Conservation (phyloP, 2,888 invertebrate genomes). For the Tetranychus truncatus region DNA sequence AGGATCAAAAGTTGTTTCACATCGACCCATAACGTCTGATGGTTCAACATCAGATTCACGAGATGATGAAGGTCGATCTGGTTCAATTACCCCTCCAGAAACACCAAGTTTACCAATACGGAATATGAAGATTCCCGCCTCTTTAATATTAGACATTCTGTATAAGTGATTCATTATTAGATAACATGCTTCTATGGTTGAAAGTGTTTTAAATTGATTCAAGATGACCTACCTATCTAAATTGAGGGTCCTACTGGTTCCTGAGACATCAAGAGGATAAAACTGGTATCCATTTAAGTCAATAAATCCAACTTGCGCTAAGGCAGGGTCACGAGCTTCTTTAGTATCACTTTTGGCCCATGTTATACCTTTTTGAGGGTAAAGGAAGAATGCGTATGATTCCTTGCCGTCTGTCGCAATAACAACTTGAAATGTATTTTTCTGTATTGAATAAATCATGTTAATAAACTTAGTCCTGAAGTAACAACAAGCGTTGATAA, state of each 20-base stretch:
- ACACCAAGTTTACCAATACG: constrained; percentile 49
- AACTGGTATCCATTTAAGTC: constrained; percentile 58
- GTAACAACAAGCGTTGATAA: not conserved
- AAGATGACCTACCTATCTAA: constrained; percentile 47
- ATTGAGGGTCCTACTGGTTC: constrained; percentile 65
- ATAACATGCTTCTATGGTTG: no score
- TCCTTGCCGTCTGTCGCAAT: constrained; percentile 54
- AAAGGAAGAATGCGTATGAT: constrained; percentile 67
- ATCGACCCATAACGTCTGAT: constrained; percentile 18
- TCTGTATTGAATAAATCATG: constrained; percentile 32
- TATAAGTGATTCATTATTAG: constrained; percentile 28
- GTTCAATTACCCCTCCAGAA: constrained; percentile 46
- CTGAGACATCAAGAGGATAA: constrained; percentile 57
- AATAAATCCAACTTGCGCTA: constrained; percentile 75
- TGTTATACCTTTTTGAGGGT: constrained; percentile 67
- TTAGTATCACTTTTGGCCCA: constrained; percentile 69
- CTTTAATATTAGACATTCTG: constrained; percentile 62
- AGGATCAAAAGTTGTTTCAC: constrained; percentile 23
- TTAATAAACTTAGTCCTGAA: not conserved
- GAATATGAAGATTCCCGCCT: constrained; percentile 68
- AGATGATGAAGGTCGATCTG: constrained; percentile 37
- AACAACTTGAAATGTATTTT: constrained; percentile 70
- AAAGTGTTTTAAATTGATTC: not conserved
- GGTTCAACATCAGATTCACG: constrained; percentile 26
- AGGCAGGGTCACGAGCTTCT: constrained; percentile 27